phyloP scores from a whole-genome alignment of 2,888 invertebrate genomes.

The Protophormia terraenovae region DNA sequence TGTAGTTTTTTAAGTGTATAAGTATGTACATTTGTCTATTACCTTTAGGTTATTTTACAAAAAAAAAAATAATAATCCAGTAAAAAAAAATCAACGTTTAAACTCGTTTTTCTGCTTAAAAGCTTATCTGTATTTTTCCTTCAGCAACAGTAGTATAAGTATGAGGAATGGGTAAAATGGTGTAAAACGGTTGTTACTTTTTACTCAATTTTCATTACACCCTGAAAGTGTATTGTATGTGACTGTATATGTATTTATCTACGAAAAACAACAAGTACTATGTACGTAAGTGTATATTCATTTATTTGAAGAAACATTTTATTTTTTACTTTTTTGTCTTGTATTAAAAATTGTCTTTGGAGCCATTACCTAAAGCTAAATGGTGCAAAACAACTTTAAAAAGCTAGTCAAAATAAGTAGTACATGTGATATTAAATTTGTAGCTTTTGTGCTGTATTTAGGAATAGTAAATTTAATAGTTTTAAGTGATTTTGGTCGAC shows the following conservation, averaged over 20 bases:
- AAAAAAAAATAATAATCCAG: background rate
- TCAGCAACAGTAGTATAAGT: conserved; percentile 7
- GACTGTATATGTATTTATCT: no score
- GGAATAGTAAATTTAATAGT: background rate
- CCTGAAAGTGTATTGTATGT: background rate
- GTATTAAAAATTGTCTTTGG: conserved; percentile 37
- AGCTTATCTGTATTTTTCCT: conserved; percentile 57
- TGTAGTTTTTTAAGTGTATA: background rate
- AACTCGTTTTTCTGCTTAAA: conserved; percentile 65
- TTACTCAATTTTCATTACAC: conserved; percentile 29
- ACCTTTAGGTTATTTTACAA: conserved; percentile 42
- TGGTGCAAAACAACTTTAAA: conserved; percentile 54
- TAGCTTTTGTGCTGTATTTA: background rate
- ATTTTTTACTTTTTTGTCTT: background rate
- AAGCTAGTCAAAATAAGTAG: conserved; percentile 32
- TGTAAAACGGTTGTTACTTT: conserved; percentile 44
- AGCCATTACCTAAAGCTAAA: conserved; percentile 49
- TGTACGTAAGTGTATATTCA: background rate
- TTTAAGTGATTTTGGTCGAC: background rate
- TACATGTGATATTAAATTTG: background rate
- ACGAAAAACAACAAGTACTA: background rate
- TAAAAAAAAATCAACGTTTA: conserved; percentile 46
- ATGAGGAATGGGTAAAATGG: conserved; percentile 22
- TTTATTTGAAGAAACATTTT: background rate
- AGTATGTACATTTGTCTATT: conserved; percentile 30